Percentiles rank a stretch among this genome's conserved stretches.
These are phyloP conservation scores for Thyatira batis DNA, from an alignment of 2,888 invertebrate species.

Conservation along the genomic window DNA sequence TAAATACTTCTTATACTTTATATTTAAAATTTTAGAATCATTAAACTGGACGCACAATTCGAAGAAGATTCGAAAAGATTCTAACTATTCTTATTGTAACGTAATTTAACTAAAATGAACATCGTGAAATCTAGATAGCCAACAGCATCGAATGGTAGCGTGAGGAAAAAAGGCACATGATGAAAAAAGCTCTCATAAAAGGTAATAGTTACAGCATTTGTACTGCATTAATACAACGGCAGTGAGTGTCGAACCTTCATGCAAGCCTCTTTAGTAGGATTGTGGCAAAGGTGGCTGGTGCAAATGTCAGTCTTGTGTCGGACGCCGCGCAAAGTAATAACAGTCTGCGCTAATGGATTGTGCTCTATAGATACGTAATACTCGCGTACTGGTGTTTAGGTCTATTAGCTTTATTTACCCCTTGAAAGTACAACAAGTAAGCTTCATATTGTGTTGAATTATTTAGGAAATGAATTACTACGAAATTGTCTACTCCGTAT, in stretches of 20 bases:
- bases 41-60: no score
- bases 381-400: background rate
- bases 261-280: constrained; percentile 39
- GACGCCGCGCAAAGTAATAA: constrained; percentile 53
- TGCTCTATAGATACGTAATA: constrained; percentile 35
- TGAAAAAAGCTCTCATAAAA: no score
- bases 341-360: constrained; percentile 61
- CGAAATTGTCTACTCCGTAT: no score
- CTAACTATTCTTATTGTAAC: no score
- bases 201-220: no score
- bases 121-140: no score
- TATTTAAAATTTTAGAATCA: no score
- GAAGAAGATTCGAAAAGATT: no score
- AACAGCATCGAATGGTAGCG: no score
- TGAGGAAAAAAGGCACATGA: no score
- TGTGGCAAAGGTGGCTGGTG: constrained; percentile 38
- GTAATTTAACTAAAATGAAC: no score
- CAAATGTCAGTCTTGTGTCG: constrained; percentile 52
- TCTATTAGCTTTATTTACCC: constrained; percentile 1
- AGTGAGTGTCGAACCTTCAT: constrained; percentile 25
- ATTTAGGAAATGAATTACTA: background rate
- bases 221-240: background rate
- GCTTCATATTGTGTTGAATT: background rate
- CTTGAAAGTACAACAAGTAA: background rate
- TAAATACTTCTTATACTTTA: no score